Percentiles rank a stretch among this genome's conserved stretches.
These are phyloP conservation scores for Pollachius pollachius DNA, from an alignment of 2,113 vertebrate genomes.

Conservation along the genomic window DNA sequence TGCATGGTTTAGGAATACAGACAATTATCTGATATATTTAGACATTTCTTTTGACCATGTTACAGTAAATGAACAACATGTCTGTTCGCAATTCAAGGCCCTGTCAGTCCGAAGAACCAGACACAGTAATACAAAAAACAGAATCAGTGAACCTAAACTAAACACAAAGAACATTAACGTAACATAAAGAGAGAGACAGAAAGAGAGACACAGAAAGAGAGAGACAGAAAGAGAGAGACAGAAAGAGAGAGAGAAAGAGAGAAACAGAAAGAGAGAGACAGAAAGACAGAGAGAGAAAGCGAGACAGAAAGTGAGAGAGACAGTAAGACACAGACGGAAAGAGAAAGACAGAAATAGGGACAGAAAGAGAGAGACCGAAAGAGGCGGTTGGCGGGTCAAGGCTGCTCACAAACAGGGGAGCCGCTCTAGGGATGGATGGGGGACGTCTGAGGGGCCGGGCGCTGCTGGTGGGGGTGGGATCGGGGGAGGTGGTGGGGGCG, in stretches of 20 bases:
- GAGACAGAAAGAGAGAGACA: neutral
- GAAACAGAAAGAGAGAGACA: neutral
- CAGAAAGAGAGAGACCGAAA: neutral
- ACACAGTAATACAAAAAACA: slow-evolving; percentile 8
- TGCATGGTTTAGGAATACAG: too few relatives aligned
- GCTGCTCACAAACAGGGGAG: slow-evolving; percentile 25
- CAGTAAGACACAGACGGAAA: neutral
- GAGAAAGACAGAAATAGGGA: slow-evolving; percentile 30
- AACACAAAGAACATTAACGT: slow-evolving; percentile 30
- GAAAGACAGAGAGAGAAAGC: neutral
- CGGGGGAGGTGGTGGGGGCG: slow-evolving; percentile 31
- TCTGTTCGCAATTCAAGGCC: too few relatives aligned
- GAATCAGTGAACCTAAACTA: slow-evolving; percentile 16
- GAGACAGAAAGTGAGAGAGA: neutral
- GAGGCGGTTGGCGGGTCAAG: neutral
- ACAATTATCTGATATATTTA: too few relatives aligned
- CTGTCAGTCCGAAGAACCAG: too few relatives aligned
- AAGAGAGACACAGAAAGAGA: slow-evolving; percentile 9
- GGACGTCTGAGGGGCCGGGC: too few relatives aligned
- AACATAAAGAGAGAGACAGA: slow-evolving; percentile 1
- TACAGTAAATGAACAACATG: too few relatives aligned
- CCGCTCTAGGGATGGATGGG: too few relatives aligned
- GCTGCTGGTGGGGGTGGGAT: slow-evolving; percentile 2
- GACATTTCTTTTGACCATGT: too few relatives aligned
- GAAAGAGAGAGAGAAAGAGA: neutral